A percentile compares a stretch with the other conserved stretches of the same genome.
phyloP scores from a whole-genome alignment of 2,888 invertebrate genomes.

The Plagodis pulveraria region DNA sequence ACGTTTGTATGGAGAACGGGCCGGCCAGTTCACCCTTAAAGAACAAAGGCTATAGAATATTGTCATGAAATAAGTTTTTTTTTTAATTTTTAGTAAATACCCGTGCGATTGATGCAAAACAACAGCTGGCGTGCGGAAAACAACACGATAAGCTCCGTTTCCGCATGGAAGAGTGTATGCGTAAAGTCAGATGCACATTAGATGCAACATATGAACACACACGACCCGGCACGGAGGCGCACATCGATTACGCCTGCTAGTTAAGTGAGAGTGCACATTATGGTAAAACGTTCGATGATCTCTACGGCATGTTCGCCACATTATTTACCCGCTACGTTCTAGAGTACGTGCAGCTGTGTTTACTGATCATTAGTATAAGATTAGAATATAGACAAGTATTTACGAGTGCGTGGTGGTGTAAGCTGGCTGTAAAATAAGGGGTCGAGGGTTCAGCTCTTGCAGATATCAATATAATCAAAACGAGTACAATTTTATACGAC shows the following conservation, averaged over 20 bases:
- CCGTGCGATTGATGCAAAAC: neutral
- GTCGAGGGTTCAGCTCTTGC: slow-evolving; percentile 22
- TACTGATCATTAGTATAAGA: slow-evolving; percentile 26
- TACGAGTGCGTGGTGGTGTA: slow-evolving; percentile 26
- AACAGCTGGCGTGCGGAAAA: neutral
- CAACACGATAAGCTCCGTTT: neutral
- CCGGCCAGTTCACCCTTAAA: no score
- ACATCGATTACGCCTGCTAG: slow-evolving; percentile 38
- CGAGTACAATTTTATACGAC: neutral
- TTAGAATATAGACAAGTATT: slow-evolving; percentile 27
- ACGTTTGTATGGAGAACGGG: no score
- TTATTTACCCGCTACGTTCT: slow-evolving; percentile 26
- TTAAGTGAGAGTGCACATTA: slow-evolving; percentile 54
- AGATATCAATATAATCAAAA: slow-evolving; percentile 7
- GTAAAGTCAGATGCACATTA: slow-evolving; percentile 20
- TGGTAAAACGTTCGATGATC: slow-evolving; percentile 47
- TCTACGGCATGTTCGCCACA: slow-evolving; percentile 32
- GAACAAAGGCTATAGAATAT: no score
- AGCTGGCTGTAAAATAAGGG: slow-evolving; percentile 19
- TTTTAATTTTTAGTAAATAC: no score
- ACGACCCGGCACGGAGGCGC: slow-evolving; percentile 43
- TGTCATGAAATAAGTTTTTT: no score
- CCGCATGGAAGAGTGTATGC: slow-evolving; percentile 10
- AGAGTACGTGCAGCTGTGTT: slow-evolving; percentile 28
- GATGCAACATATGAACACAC: slow-evolving; percentile 20